These are phyloP conservation scores for Danio jaintianensis DNA, from an alignment of 2,797 vertebrate genomes.

Conservation along the genomic window DNA sequence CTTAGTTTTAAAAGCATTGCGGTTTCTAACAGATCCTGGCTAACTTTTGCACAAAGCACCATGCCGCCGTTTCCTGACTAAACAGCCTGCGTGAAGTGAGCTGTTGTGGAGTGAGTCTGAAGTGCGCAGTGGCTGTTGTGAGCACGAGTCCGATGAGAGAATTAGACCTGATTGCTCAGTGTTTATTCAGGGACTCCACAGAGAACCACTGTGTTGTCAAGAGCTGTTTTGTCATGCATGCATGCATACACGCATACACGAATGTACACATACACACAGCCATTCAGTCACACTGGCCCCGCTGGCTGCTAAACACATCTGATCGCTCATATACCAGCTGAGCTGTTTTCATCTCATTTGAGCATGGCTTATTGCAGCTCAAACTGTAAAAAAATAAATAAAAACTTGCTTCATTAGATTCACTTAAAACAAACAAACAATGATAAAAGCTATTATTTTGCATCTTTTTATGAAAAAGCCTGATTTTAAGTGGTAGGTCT, in stretches of 20 bases:
- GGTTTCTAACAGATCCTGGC: background rate
- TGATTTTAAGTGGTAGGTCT: no score
- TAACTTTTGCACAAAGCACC: background rate
- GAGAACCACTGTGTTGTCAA: slow-evolving; percentile 30
- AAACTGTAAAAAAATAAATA: background rate
- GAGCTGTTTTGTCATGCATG: slow-evolving; percentile 17
- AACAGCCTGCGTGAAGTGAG: background rate
- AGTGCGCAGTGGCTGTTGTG: slow-evolving; percentile 15
- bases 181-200: slow-evolving; percentile 25
- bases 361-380: slow-evolving; percentile 10
- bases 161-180: slow-evolving; percentile 32
- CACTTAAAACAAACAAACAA: no score
- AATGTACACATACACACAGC: background rate
- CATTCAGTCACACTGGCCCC: background rate
- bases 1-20: background rate
- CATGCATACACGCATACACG: background rate
- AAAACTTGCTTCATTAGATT: no score
- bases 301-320: slow-evolving; percentile 8
- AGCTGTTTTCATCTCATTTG: background rate
- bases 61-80: background rate
- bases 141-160: slow-evolving; percentile 32
- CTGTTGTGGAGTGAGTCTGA: background rate
- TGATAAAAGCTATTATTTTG: no score
- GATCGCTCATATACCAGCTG: slow-evolving; percentile 6
- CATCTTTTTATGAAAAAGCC: no score